These are phyloP conservation scores for Aphidius gifuensis DNA, from an alignment of 1,140 invertebrate species.

Conservation along the genomic window DNA sequence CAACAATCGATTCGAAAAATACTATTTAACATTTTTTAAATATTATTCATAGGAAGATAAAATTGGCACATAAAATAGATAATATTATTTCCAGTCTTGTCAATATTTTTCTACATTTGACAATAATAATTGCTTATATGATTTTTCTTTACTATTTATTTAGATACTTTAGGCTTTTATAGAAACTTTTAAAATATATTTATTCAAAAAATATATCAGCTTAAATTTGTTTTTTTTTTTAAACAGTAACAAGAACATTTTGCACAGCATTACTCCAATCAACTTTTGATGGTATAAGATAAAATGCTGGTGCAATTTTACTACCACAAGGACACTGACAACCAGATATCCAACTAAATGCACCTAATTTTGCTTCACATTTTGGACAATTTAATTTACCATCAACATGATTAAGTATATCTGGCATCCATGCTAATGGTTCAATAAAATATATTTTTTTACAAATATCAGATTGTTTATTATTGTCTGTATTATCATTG, in stretches of 20 bases:
- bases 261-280: slow-evolving; percentile 83
- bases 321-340: slow-evolving; percentile 81
- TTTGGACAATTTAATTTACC: slow-evolving; percentile 83
- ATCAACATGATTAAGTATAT: slow-evolving; percentile 65
- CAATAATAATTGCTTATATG: too few relatives aligned
- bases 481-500: slow-evolving; percentile 32
- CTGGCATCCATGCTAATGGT: slow-evolving; percentile 78
- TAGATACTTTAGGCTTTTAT: not conserved
- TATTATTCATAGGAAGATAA: too few relatives aligned
- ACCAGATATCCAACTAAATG: slow-evolving; percentile 77
- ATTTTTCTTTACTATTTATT: too few relatives aligned
- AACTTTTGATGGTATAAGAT: slow-evolving; percentile 80
- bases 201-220: not conserved
- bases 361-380: slow-evolving; percentile 74
- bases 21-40: too few relatives aligned
- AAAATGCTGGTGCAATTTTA: slow-evolving; percentile 81
- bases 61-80: too few relatives aligned
- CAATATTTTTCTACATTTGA: too few relatives aligned
- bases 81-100: too few relatives aligned
- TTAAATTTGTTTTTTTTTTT: slow-evolving; percentile 31
- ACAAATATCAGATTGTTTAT: slow-evolving; percentile 55
- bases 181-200: not conserved
- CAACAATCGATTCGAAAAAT: too few relatives aligned
- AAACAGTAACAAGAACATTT: slow-evolving; percentile 80
- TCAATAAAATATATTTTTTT: slow-evolving; percentile 75